Evolutionary conservation across 2,113 vertebrate genomes (phyloP).

Genomic region (Myotis brandtii): DNA sequence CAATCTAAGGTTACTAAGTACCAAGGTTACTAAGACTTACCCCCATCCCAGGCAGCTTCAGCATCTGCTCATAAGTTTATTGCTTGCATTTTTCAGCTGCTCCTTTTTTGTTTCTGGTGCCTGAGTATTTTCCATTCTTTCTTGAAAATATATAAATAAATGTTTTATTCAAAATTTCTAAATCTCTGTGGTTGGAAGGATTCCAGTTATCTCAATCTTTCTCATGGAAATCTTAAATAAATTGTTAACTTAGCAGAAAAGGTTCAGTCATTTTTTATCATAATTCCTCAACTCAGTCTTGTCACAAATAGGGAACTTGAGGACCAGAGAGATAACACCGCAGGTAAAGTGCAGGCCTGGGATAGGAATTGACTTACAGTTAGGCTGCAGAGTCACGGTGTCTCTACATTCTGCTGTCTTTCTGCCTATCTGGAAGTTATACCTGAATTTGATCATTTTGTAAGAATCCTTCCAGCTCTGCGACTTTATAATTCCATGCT

Average conservation of each 20-base stretch:
- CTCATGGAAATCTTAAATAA: neutral
- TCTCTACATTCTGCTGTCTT: neutral
- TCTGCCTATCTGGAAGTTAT: neutral
- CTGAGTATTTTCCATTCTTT: constrained; percentile 13
- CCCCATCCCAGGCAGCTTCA: neutral
- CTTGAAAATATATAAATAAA: constrained; percentile 33
- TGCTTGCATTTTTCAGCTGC: constrained; percentile 30
- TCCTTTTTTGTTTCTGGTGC: constrained; percentile 40
- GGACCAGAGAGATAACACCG: neutral
- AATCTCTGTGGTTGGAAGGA: constrained; percentile 40
- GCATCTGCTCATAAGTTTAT: neutral
- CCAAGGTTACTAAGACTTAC: neutral
- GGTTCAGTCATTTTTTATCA: neutral
- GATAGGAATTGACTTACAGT: neutral
- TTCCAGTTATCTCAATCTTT: neutral
- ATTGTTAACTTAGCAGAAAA: constrained; percentile 28
- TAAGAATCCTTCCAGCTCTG: constrained; percentile 36
- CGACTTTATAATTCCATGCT: constrained; percentile 37
- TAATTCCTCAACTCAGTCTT: constrained; percentile 45
- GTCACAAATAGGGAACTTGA: constrained; percentile 28
- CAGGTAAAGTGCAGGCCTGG: neutral
- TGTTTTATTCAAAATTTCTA: constrained; percentile 34
- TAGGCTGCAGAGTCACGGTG: neutral
- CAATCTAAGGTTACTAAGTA: neutral
- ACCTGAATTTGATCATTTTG: constrained; percentile 33